These are phyloP conservation scores for Scaeva pyrastri DNA, from an alignment of 2,888 invertebrate species.

Conservation along the genomic window DNA sequence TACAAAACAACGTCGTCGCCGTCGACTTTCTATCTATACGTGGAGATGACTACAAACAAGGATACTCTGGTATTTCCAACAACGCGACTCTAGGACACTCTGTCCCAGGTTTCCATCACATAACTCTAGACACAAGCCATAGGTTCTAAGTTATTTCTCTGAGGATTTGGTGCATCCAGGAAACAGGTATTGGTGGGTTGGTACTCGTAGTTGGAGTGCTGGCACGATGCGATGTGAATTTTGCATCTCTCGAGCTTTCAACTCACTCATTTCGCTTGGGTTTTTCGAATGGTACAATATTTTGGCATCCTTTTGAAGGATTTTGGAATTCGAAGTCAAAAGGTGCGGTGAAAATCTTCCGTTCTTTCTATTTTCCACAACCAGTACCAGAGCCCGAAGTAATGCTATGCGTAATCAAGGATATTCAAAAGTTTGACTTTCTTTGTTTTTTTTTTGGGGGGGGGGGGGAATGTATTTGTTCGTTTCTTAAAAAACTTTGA, in stretches of 20 bases:
- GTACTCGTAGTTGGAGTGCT: not conserved
- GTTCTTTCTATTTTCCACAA: not conserved
- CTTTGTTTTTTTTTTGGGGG: not conserved
- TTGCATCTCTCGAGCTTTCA: conserved; percentile 19
- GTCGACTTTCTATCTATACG: too few species aligned
- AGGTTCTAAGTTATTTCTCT: not conserved
- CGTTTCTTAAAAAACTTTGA: conserved; percentile 12
- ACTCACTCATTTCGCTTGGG: conserved; percentile 8
- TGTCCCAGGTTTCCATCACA: conserved; percentile 29
- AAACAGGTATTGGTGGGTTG: not conserved
- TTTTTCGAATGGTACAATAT: conserved; percentile 32
- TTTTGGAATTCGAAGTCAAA: not conserved
- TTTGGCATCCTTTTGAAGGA: conserved; percentile 45
- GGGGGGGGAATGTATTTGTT: not conserved
- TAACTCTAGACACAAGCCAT: not conserved
- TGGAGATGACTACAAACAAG: conserved; percentile 33
- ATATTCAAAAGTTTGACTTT: conserved; percentile 57
- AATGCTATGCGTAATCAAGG: conserved; percentile 65
- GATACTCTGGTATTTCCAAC: conserved; percentile 24
- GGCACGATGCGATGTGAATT: conserved; percentile 25
- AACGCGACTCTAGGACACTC: conserved; percentile 53
- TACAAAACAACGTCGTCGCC: not conserved
- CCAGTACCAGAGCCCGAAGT: conserved; percentile 30
- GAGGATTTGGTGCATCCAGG: too few species aligned
- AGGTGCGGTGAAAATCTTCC: not conserved